phyloP scores from a whole-genome alignment of 2,797 vertebrate genomes.

The Dendrocincla fuliginosa region DNA sequence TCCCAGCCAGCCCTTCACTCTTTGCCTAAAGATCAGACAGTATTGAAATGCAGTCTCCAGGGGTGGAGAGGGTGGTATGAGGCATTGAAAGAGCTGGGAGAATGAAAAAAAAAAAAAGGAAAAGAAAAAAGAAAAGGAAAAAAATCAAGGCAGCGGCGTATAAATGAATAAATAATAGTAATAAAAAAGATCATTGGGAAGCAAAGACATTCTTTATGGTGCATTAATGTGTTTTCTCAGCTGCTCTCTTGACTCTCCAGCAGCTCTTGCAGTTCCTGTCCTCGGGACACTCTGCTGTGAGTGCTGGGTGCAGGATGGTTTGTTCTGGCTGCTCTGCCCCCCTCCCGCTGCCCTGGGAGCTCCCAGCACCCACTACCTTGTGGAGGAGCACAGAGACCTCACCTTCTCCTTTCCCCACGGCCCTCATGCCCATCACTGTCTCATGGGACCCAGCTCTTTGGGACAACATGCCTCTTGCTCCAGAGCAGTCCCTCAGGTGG shows the following conservation, averaged over 20 bases:
- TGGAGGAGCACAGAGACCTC: background rate
- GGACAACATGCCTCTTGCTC: background rate
- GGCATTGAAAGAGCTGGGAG: background rate
- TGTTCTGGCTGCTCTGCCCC: background rate
- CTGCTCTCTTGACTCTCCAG: slow-evolving; percentile 29
- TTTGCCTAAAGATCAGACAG: background rate
- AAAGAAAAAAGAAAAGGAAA: background rate
- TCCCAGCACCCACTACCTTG: background rate
- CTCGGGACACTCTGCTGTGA: background rate
- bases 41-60: slow-evolving; percentile 15
- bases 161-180: slow-evolving; percentile 64
- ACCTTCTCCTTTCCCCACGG: fast-evolving
- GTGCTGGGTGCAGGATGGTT: background rate
- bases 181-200: slow-evolving; percentile 63
- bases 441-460: fast-evolving
- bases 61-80: slow-evolving; percentile 33
- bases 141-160: background rate
- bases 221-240: slow-evolving; percentile 71
- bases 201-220: slow-evolving; percentile 54
- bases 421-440: background rate
- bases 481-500: background rate
- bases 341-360: fast-evolving
- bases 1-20: background rate
- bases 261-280: slow-evolving; percentile 48
- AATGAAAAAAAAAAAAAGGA: background rate